Base-by-base conservation (phyloP, 2,888 invertebrate genomes). In the Tillus elongatus region DNA sequence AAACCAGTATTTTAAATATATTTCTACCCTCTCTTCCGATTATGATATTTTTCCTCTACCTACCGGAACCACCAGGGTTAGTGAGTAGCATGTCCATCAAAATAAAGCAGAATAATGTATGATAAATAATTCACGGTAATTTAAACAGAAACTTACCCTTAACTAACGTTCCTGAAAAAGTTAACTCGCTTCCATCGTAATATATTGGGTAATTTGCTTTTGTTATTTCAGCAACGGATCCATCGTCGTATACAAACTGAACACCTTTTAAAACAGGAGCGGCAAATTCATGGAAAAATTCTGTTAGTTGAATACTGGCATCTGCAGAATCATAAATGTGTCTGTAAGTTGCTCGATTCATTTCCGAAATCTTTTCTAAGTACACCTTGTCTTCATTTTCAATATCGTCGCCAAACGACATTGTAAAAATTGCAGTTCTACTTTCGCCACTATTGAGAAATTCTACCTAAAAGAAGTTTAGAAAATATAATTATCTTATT, bases 251-350 rank as follows among this genome's bases (percentile, higher is more conserved):
- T 8, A 8, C 24, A n/a, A 19, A 19, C 24, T 6, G 6, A 6
- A 19, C 6, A 8, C n/a, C 24, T 19, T 19, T 19, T n/a, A 19
- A n/a, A 6, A 19, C n/a, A n/a, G 24, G 24, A 19, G 24, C 6
- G n/a, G 24, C 24, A n/a, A 19, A 8, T 19, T 77, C 74, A 13
- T 67, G 64, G 64, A 77, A 79, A 64, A 77, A 79, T 54, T 72
- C 70, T 19, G 70, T 63, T 34, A 82, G 64, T 56, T 81, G 80
- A 28, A 74, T 58, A 40, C 72, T 69, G 2, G 79, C 75, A 56
- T 79, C 79, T 0, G 74, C 66, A 16, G 73, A 75, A 52, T 75
- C 77, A 60, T 79, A 78, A 46, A 83, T 79, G 56, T 74, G 73
- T 1, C 77, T 66, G 51, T 75, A 72, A 57, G 76, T 74, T 1